phyloP scores from a whole-genome alignment of 1,140 invertebrate species.

The Hylaeus volcanicus region DNA sequence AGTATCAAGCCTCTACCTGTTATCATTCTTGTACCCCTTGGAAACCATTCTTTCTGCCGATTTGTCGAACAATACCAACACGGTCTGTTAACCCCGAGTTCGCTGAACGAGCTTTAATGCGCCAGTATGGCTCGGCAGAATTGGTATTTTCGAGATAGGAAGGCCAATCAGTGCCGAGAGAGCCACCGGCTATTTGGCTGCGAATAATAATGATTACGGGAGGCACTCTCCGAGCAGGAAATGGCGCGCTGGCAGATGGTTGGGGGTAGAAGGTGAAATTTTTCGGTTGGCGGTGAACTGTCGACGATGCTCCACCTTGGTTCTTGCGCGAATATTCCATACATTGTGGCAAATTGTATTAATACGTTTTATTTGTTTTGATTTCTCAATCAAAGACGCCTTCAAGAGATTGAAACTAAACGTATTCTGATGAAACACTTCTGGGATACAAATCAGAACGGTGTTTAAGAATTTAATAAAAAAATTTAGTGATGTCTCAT shows the following conservation, averaged over 20 bases:
- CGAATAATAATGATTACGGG: constrained; percentile 66
- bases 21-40: too few relatives aligned
- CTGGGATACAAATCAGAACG: too few relatives aligned
- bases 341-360: background rate
- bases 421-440: too few relatives aligned
- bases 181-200: constrained; percentile 56
- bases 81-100: constrained; percentile 23
- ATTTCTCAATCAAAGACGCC: too few relatives aligned
- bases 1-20: too few relatives aligned
- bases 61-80: constrained; percentile 16
- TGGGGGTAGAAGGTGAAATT: constrained; percentile 50
- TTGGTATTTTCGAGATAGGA: constrained; percentile 54
- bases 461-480: too few relatives aligned
- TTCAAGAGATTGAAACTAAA: too few relatives aligned
- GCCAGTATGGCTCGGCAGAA: constrained; percentile 26
- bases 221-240: constrained; percentile 65
- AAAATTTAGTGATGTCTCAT: too few relatives aligned
- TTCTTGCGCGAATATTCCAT: background rate
- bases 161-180: constrained; percentile 50
- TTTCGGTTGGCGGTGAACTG: constrained; percentile 34
- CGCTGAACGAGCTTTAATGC: constrained; percentile 37
- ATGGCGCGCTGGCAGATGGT: constrained; percentile 59
- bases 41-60: background rate
- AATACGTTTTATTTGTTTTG: too few relatives aligned
- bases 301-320: constrained; percentile 20